Evolutionary conservation across 2,113 vertebrate genomes (phyloP).

Genomic region (Cebidichthys violaceus): DNA sequence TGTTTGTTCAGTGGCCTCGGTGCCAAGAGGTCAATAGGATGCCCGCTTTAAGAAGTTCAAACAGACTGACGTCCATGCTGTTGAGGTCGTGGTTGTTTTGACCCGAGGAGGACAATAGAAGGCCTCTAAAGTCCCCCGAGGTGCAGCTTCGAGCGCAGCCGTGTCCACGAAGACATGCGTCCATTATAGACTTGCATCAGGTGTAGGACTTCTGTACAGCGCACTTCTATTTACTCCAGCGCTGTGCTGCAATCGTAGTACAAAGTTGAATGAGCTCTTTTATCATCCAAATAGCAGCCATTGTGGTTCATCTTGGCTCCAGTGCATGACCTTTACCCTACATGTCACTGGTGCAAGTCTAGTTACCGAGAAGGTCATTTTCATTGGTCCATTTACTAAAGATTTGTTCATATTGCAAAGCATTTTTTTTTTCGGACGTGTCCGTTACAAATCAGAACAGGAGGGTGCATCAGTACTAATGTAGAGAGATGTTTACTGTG

Average conservation of each 20-base stretch:
- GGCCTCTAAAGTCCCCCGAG: slow-evolving; percentile 23
- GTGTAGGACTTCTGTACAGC: neutral
- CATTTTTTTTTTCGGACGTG: neutral
- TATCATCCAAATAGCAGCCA: neutral
- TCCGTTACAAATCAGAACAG: neutral
- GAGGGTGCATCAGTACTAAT: neutral
- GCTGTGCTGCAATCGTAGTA: neutral
- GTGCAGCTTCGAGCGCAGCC: slow-evolving; percentile 7
- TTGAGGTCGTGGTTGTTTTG: slow-evolving; percentile 65
- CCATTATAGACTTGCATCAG: neutral
- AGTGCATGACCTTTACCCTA: neutral
- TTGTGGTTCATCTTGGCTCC: slow-evolving; percentile 4
- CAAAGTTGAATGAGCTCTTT: neutral
- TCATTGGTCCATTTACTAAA: neutral
- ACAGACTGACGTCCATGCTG: slow-evolving; percentile 63
- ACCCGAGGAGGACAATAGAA: slow-evolving; percentile 36
- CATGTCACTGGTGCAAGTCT: neutral
- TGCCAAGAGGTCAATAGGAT: slow-evolving; percentile 77
- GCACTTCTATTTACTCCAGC: neutral
- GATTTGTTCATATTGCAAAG: neutral
- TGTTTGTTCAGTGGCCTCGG: slow-evolving; percentile 65
- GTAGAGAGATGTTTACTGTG: slow-evolving; percentile 54
- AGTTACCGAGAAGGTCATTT: neutral
- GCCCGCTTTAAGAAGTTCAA: slow-evolving; percentile 76
- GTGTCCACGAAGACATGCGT: slow-evolving; percentile 8